These are phyloP conservation scores for Varanus komodoensis DNA, from an alignment of 2,113 vertebrate genomes.

Conservation along the genomic window DNA sequence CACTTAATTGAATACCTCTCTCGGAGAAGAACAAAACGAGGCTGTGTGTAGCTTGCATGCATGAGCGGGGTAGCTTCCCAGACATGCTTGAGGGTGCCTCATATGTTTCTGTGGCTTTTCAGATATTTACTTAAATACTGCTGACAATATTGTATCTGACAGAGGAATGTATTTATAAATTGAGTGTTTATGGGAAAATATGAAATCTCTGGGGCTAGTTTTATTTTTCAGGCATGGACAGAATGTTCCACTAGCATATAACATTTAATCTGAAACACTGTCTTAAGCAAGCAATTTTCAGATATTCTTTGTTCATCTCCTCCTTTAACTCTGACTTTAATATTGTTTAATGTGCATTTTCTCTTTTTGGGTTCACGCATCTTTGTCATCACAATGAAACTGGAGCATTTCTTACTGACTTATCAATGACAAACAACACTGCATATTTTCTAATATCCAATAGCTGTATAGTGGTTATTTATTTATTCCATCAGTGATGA, in stretches of 20 bases:
- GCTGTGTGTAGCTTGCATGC: neutral
- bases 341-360: slow-evolving; percentile 58
- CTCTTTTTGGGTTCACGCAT: slow-evolving; percentile 56
- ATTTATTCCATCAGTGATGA: slow-evolving; percentile 59
- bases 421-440: slow-evolving; percentile 60
- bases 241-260: slow-evolving; percentile 52
- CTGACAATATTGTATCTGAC: slow-evolving; percentile 64
- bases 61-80: slow-evolving; percentile 33
- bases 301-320: slow-evolving; percentile 55
- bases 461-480: slow-evolving; percentile 58
- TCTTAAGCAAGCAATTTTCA: slow-evolving; percentile 28
- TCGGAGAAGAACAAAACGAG: neutral
- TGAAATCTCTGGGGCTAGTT: slow-evolving; percentile 31
- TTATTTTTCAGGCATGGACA: slow-evolving; percentile 47
- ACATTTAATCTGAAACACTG: slow-evolving; percentile 20
- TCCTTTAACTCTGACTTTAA: slow-evolving; percentile 65
- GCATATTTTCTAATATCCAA: slow-evolving; percentile 47
- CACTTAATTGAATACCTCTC: too few species aligned
- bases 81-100: slow-evolving; percentile 51
- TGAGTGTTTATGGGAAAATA: slow-evolving; percentile 56
- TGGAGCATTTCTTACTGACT: slow-evolving; percentile 33
- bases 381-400: slow-evolving; percentile 54
- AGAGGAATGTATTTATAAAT: slow-evolving; percentile 54
- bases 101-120: slow-evolving; percentile 44
- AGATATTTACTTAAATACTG: slow-evolving; percentile 57